Conservation (phyloP, 2,113 vertebrate species). For the Macquaria ambigua region DNA sequence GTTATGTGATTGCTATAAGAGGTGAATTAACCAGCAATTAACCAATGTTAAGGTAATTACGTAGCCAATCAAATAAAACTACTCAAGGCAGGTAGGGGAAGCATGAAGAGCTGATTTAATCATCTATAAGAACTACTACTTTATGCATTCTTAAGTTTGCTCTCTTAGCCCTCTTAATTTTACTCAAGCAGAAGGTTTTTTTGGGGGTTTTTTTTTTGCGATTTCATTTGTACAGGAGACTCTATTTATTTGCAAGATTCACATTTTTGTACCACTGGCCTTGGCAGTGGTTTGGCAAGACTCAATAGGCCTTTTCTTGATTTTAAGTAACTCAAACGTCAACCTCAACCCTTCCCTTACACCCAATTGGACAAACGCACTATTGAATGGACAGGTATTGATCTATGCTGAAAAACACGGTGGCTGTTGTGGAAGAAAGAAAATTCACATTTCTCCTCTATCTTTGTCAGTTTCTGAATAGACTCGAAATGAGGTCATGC, state of each 20-base stretch:
- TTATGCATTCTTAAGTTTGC: conserved; percentile 45
- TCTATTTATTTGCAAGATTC: conserved; percentile 30
- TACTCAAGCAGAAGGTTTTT: conserved; percentile 2
- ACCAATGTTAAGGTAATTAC: conserved; percentile 74
- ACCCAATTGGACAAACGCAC: not conserved
- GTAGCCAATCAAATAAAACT: conserved; percentile 71
- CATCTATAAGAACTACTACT: conserved; percentile 57
- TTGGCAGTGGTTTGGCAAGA: conserved; percentile 7
- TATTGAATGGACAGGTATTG: not conserved
- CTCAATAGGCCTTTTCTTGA: conserved; percentile 15
- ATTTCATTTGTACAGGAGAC: not conserved
- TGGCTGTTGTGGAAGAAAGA: not conserved
- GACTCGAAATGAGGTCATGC: conserved; percentile 3
- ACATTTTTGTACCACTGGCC: not conserved
- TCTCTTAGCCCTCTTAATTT: conserved; percentile 48
- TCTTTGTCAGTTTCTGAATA: not conserved
- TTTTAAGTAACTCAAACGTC: conserved; percentile 30
- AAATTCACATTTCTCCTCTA: not conserved
- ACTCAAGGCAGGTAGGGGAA: conserved; percentile 65
- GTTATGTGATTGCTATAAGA: conserved; percentile 62
- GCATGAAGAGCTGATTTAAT: conserved; percentile 68
- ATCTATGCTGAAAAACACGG: not conserved
- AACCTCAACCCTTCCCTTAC: not conserved
- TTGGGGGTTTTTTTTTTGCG: too few relatives aligned
- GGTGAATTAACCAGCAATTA: conserved; percentile 76